phyloP scores from a whole-genome alignment of 2,888 invertebrate species.

The Conomelus anceps region DNA sequence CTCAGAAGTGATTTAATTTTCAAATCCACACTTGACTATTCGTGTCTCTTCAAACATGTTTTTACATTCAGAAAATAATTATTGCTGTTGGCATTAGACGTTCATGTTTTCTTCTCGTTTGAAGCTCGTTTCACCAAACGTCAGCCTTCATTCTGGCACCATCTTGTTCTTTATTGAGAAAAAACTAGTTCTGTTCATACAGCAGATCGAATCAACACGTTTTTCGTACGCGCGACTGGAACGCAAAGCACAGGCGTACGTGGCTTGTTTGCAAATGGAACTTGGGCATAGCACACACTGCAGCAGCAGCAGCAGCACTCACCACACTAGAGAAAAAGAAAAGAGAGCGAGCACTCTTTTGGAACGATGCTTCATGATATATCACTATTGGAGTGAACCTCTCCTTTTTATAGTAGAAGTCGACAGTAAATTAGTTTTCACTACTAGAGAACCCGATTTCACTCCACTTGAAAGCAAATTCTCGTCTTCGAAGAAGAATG shows the following conservation, averaged over 20 bases:
- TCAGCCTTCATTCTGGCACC: background rate
- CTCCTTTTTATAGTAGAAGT: background rate
- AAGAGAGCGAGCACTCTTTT: background rate
- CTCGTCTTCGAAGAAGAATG: background rate
- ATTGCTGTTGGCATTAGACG: background rate
- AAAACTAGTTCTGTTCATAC: background rate
- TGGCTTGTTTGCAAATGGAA: background rate
- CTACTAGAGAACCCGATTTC: background rate
- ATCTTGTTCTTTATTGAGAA: background rate
- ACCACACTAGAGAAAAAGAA: background rate
- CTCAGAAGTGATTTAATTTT: background rate
- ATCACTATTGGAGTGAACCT: background rate
- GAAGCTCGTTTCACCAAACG: background rate
- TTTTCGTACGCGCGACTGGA: background rate
- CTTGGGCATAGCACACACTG: no score
- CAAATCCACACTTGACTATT: no score
- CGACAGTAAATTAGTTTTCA: background rate
- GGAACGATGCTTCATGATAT: background rate
- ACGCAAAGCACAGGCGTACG: background rate
- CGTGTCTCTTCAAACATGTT: no score
- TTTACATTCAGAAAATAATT: no score
- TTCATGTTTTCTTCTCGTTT: background rate
- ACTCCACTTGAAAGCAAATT: background rate
- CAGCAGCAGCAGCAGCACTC: background rate
- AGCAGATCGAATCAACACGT: background rate